Base-by-base conservation (phyloP, 2,797 vertebrate species). In the Aldrovandia affinis region DNA sequence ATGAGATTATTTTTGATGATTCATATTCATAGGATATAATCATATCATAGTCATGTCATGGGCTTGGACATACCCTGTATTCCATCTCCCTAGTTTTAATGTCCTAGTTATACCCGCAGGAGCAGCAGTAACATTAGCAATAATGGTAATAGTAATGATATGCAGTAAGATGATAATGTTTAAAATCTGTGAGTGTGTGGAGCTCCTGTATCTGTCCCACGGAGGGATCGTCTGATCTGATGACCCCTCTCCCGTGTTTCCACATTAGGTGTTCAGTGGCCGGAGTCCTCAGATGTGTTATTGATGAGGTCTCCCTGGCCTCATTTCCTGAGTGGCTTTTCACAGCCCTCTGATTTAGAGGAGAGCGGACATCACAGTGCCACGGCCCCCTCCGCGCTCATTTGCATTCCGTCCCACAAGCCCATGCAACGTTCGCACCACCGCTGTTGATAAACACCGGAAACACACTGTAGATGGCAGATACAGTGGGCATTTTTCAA, bases 261-360 rank as follows among this genome's bases (percentile, higher is more conserved):
- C 88, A 83, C 85, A 86, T 65, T 87, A 88, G 86, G 86, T 88
- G 87, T 85, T 78, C 63, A 86, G 79, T 68, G 68, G 83, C 88
- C 81, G 84, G 88, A 89, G 88, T 86, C 87, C 89, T 90, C 87
- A 82, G 86, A 88, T 92, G 86, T 80, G 86, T 86, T 92, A 90
- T 92, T 94, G 93, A 93, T 89, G 91, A 94, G 92, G 85, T 86
- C 89, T 92, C 90, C 93, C 92, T 88, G 85, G 91, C 91, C 90
- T 89, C 91, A 93, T 93, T 92, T 92, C 92, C 89, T 90, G 86
- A 86, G 86, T 84, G 89, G 88, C 87, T 85, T 33, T 12, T 18
- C 63, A 33, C 63, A 3, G 68, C 33, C 20, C 20, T 22, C 36
- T 22, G 7, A 44, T 44, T 75, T 44, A 1, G 39, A 39, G 33